phyloP scores from a whole-genome alignment of 2,888 invertebrate species.

The Fissipunctia ypsillon region DNA sequence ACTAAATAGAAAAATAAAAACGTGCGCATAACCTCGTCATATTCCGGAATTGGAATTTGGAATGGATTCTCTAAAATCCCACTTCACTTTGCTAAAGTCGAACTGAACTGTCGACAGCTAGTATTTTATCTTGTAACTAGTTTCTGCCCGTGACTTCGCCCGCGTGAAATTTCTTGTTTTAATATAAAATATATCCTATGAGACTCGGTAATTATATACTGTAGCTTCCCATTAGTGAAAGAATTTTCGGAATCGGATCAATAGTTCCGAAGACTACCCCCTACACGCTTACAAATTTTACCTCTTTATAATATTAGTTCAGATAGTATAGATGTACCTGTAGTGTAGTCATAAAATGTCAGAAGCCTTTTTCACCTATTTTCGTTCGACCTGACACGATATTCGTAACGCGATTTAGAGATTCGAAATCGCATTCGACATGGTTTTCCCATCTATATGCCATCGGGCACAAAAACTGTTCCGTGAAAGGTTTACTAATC shows the following conservation, averaged over 20 bases:
- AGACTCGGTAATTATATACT: too few species aligned
- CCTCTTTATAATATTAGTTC: too few species aligned
- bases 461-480: conserved; percentile 10
- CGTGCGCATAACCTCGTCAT: not conserved
- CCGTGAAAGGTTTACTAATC: conserved; percentile 18
- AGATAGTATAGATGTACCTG: conserved; percentile 13
- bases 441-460: conserved; percentile 46
- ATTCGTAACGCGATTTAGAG: conserved; percentile 35
- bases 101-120: not conserved
- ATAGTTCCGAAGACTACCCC: too few species aligned
- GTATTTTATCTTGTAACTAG: conserved; percentile 2
- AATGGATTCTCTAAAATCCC: not conserved
- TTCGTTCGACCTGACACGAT: conserved; percentile 7
- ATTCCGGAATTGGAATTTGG: conserved; percentile 4
- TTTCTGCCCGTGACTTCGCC: too few species aligned
- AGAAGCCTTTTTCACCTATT: conserved; percentile 16
- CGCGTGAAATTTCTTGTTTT: too few species aligned
- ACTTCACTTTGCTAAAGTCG: not conserved
- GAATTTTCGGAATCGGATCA: too few species aligned
- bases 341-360: conserved; percentile 10
- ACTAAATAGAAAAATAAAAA: not conserved
- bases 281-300: too few species aligned
- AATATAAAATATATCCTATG: too few species aligned
- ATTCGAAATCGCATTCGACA: conserved; percentile 39
- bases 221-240: too few species aligned